Evolutionary conservation across 1,140 invertebrate genomes (phyloP), one percentile per base, ranked within the genome.

Genomic region (Ips typographus): DNA sequence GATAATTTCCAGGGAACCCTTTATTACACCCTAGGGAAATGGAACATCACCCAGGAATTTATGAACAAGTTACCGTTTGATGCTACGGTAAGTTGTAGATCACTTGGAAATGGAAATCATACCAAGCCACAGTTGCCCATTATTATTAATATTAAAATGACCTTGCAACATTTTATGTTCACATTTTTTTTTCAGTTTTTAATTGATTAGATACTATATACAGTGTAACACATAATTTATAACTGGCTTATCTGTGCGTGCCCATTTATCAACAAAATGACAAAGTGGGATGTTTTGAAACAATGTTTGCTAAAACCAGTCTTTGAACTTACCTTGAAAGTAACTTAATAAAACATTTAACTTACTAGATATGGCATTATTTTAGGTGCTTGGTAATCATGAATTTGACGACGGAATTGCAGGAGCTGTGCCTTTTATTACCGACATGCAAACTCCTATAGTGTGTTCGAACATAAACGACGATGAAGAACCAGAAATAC

Each of bases 1-100:
- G 94, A 95, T 79, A 91, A 90, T 77, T 95, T 89, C 77, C 92
- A 94, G 78, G 94, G 93, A 1, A 94, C 92, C 1, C 82, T 94
- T 1, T 95, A 91, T 90, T 94, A 94, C 79, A 90, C 90, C 68
- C 77, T 92, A 36, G 85, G 89, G 66, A 84, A 87, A 69, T 93
- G 91, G 86, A 89, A 89, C 70, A 88, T 89, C 1, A 89, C 89
- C 0, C 85, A 88, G 8, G 78, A 89, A 62, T 92, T 95, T 77
- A 86, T 94, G 76, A 94, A 94, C 73, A 79, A 87, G 75, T 75
- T 94, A 36, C 87, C 87, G 1, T 88, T 92, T 68, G 91, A 94
- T 71, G 93, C 86, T 4, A 90, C 94, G 84, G 93, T 94, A 82
- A 22, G 22, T 22, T 22, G 22, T 22, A 22, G 22, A 22, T 22